Percentiles rank a stretch among this genome's conserved stretches.
These are phyloP conservation scores for Mellivora capensis DNA, from an alignment of 2,113 vertebrate species.

Conservation along the genomic window DNA sequence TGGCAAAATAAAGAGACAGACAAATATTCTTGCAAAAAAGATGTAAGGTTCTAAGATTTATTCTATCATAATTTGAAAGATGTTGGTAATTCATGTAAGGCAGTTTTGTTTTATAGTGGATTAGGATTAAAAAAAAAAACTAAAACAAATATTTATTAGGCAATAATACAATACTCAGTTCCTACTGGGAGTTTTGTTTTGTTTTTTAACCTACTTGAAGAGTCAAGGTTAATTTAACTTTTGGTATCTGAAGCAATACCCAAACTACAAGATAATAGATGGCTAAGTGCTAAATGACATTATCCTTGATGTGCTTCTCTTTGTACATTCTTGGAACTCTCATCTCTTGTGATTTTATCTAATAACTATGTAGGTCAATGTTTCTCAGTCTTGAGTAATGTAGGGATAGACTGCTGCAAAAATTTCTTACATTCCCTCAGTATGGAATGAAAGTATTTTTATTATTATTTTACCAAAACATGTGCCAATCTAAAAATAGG, in stretches of 20 bases:
- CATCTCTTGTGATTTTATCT: conserved; percentile 45
- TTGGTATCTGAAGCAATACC: conserved; percentile 14
- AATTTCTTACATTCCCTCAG: background rate
- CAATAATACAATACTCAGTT: background rate
- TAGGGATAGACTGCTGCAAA: background rate
- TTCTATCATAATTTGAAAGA: background rate
- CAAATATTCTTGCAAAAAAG: background rate
- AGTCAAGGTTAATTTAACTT: conserved; percentile 38
- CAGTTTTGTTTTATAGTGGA: background rate
- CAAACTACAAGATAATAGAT: conserved; percentile 33
- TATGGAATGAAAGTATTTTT: conserved; percentile 19
- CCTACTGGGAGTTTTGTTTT: background rate
- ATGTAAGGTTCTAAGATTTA: background rate
- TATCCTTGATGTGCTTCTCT: conserved; percentile 37
- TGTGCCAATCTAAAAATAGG: background rate
- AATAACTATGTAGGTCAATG: conserved; percentile 43
- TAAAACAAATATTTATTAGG: background rate
- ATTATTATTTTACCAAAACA: background rate
- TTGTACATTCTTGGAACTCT: conserved; percentile 23
- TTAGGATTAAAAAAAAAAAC: background rate
- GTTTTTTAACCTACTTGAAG: background rate
- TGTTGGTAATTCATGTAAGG: background rate
- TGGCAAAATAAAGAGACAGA: background rate
- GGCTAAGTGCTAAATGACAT: background rate
- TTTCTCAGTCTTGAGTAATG: conserved; percentile 24